Evolutionary conservation across 2,888 invertebrate genomes (phyloP).

Genomic region (Crematogaster levior): DNA sequence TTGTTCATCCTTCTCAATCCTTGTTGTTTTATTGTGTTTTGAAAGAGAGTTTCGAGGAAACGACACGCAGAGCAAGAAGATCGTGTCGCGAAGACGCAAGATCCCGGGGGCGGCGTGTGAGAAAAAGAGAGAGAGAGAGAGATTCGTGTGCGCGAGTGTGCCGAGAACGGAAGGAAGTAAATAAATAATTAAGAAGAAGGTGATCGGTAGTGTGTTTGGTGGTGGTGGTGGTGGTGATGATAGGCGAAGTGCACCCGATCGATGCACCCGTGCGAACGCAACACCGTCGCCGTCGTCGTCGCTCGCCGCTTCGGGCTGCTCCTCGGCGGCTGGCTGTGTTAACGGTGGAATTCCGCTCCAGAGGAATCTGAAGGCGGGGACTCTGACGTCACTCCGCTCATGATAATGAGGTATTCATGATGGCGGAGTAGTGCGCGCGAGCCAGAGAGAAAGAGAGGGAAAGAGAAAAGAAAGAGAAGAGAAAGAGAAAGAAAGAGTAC

Average conservation of each 20-base stretch:
- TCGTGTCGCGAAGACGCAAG: constrained; percentile 16
- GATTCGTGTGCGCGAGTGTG: constrained; percentile 10
- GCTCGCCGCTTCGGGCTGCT: constrained; percentile 60
- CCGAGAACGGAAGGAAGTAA: constrained; percentile 34
- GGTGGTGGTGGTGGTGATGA: constrained; percentile 58
- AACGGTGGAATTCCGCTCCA: constrained; percentile 87
- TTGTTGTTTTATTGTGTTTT: no score
- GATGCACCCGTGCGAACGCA: constrained; percentile 63
- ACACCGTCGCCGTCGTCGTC: constrained; percentile 35
- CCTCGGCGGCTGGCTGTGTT: constrained; percentile 81
- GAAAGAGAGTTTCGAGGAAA: neutral
- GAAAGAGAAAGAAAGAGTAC: constrained; percentile 30
- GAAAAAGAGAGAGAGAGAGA: neutral
- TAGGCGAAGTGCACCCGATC: constrained; percentile 50
- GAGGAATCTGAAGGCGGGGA: constrained; percentile 87
- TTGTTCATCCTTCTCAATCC: neutral
- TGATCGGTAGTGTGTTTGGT: constrained; percentile 2
- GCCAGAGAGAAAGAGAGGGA: constrained; percentile 19
- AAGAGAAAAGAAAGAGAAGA: constrained; percentile 27
- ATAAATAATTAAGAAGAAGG: constrained; percentile 37
- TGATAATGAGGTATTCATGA: constrained; percentile 95
- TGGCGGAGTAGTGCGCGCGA: constrained; percentile 89
- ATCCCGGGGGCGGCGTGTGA: constrained; percentile 15
- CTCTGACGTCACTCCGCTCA: constrained; percentile 91
- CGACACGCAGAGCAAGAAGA: no score